Evolutionary conservation across 2,113 vertebrate genomes (phyloP).

Genomic region (Alosa alosa): DNA sequence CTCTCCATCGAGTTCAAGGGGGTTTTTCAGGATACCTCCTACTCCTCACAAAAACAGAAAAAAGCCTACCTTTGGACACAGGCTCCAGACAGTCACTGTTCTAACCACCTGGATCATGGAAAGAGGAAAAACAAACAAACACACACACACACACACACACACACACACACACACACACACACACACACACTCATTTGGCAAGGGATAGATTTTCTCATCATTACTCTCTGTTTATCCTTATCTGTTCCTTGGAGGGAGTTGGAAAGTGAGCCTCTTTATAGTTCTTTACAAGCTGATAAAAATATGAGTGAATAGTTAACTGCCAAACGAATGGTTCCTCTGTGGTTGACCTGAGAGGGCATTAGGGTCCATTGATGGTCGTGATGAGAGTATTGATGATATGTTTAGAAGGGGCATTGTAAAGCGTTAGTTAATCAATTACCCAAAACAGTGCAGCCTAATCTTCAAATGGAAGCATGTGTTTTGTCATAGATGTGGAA

Average conservation of each 20-base stretch:
- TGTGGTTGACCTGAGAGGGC: background rate
- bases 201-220: constrained; percentile 67
- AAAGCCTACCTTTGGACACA: constrained; percentile 23
- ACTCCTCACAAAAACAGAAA: background rate
- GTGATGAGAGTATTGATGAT: background rate
- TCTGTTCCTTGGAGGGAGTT: constrained; percentile 38
- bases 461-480: constrained; percentile 36
- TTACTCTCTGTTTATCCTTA: constrained; percentile 45
- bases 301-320: constrained; percentile 22
- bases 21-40: background rate
- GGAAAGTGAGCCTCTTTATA: constrained; percentile 22
- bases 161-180: background rate
- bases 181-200: background rate
- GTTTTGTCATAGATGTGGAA: constrained; percentile 34
- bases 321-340: background rate
- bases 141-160: background rate
- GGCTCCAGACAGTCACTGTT: constrained; percentile 15
- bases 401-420: background rate
- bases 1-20: background rate
- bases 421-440: background rate
- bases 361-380: background rate
- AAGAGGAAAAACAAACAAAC: background rate
- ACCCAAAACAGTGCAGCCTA: background rate
- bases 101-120: constrained; percentile 29
- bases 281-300: constrained; percentile 41